Evolutionary conservation across 35 echinoderm and acorn worm species (phyloP).

Genomic region (Chiridota heheva): DNA sequence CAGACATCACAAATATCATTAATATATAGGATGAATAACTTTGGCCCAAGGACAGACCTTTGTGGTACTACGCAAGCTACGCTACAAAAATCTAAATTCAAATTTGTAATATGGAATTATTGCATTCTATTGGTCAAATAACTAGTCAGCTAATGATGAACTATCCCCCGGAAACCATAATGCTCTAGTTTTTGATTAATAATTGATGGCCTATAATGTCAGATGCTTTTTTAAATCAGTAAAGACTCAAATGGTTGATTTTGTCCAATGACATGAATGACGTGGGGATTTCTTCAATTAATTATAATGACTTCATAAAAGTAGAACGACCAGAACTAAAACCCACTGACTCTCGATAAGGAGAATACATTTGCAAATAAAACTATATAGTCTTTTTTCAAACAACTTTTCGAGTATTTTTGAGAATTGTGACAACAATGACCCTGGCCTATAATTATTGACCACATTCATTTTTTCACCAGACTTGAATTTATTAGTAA

Average conservation of each 20-base stretch:
- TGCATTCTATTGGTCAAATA: too few relatives aligned
- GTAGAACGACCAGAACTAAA: constrained; percentile 15
- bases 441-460: constrained; percentile 17
- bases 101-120: too few relatives aligned
- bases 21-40: too few relatives aligned
- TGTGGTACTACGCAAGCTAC: too few relatives aligned
- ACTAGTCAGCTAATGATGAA: too few relatives aligned
- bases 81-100: too few relatives aligned
- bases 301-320: background rate
- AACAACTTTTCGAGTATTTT: constrained; percentile 1
- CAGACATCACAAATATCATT: too few relatives aligned
- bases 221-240: constrained; percentile 18
- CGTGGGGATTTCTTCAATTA: constrained; percentile 16
- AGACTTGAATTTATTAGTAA: background rate
- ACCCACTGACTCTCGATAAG: constrained; percentile 9
- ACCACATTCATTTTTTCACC: constrained; percentile 7
- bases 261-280: constrained; percentile 5
- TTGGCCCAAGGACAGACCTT: too few relatives aligned
- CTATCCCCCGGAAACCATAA: too few relatives aligned
- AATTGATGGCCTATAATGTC: too few relatives aligned
- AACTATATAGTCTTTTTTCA: too few relatives aligned
- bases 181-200: too few relatives aligned
- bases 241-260: constrained; percentile 19
- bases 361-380: constrained; percentile 17
- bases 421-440: constrained; percentile 3